Evolutionary conservation across 2,888 invertebrate genomes (phyloP).

Genomic region (Aphodius granarius): DNA sequence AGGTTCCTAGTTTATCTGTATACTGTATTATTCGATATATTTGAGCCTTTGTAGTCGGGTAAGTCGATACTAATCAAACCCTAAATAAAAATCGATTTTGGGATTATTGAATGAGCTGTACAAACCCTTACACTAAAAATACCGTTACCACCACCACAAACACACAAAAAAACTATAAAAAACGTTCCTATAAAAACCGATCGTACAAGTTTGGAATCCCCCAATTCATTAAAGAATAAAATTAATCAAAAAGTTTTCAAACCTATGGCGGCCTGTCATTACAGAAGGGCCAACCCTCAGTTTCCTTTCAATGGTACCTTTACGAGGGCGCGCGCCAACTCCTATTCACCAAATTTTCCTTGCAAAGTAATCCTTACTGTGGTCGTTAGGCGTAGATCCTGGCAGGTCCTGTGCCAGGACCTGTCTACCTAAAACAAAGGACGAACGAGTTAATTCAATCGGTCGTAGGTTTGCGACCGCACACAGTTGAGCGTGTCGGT

Average conservation of each 20-base stretch:
- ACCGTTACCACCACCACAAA: no score
- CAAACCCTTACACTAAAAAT: no score
- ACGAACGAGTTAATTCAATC: constrained; percentile 3
- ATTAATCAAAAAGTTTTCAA: background rate
- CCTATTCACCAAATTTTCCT: background rate
- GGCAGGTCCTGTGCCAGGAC: background rate
- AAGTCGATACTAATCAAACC: no score
- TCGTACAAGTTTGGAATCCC: background rate
- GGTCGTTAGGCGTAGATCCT: background rate
- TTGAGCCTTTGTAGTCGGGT: no score
- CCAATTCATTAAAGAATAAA: background rate
- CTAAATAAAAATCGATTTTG: no score
- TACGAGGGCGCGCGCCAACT: background rate
- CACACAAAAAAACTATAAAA: background rate
- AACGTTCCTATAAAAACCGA: background rate
- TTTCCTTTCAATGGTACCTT: background rate
- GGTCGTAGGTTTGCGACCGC: constrained; percentile 1
- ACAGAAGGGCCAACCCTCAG: background rate
- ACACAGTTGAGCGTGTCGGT: background rate
- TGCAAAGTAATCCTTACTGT: background rate
- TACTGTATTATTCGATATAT: no score
- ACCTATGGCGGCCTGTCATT: no score
- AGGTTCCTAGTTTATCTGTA: no score
- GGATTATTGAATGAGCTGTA: no score
- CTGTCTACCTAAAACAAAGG: background rate